phyloP scores from a whole-genome alignment of 2,888 invertebrate species.

The Sympetrum striolatum region DNA sequence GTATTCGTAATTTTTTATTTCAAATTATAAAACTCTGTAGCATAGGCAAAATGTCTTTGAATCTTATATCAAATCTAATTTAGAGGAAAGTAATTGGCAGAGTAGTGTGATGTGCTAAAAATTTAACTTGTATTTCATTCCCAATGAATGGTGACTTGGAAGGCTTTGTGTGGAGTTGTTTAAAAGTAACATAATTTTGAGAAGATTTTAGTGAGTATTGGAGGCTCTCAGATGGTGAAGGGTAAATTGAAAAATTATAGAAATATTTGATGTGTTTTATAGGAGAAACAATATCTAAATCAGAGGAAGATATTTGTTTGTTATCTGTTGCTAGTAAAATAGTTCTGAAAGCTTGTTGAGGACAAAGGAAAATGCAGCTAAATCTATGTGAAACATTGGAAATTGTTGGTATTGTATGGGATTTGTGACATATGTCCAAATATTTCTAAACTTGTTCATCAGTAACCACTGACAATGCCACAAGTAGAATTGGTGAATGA shows the following conservation, averaged over 20 bases:
- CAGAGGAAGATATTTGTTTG: neutral
- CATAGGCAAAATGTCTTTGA: constrained; percentile 24
- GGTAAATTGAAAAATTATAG: constrained; percentile 21
- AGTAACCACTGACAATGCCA: neutral
- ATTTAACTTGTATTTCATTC: constrained; percentile 15
- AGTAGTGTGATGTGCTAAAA: constrained; percentile 19
- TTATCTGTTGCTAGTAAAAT: constrained; percentile 35
- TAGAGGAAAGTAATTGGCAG: constrained; percentile 12
- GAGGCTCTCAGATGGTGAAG: neutral
- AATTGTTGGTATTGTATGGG: neutral
- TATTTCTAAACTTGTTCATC: neutral
- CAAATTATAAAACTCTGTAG: constrained; percentile 5
- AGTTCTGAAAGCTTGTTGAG: constrained; percentile 21
- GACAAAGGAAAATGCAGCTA: neutral
- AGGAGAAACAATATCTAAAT: constrained; percentile 4
- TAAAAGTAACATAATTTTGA: constrained; percentile 41
- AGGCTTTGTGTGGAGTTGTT: constrained; percentile 37
- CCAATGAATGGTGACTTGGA: constrained; percentile 9
- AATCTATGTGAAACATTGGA: neutral
- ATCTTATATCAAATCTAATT: constrained; percentile 21
- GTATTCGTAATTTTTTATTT: constrained; percentile 10
- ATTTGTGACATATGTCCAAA: neutral
- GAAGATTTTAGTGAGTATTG: constrained; percentile 9
- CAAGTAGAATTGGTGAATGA: neutral
- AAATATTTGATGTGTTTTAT: constrained; percentile 24